Percentiles rank a stretch among this genome's conserved stretches.
phyloP scores from a whole-genome alignment of 2,888 invertebrate genomes.

The Exocentrus adspersus region DNA sequence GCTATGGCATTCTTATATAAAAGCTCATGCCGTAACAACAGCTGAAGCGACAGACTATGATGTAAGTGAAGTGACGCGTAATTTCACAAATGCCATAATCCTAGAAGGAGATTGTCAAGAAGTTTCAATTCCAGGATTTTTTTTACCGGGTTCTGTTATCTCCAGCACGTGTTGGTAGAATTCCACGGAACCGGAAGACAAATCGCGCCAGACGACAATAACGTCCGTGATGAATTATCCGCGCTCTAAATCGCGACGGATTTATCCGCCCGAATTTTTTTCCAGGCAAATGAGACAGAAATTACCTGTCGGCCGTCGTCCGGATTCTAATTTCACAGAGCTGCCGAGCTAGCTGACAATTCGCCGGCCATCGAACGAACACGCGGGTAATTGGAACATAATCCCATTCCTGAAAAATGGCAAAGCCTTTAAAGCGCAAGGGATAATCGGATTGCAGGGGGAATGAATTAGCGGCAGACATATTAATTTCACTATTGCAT shows the following conservation, averaged over 20 bases:
- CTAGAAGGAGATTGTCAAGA: no score
- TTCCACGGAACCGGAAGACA: neutral
- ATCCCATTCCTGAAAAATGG: neutral
- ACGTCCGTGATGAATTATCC: constrained; percentile 14
- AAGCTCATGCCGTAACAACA: no score
- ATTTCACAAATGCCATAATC: no score
- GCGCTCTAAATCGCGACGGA: neutral
- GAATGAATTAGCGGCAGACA: neutral
- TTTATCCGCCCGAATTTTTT: neutral
- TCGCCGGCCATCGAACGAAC: neutral
- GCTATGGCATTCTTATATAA: no score
- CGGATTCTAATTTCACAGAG: constrained; percentile 3
- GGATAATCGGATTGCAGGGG: neutral
- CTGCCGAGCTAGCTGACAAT: neutral
- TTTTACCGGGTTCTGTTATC: no score
- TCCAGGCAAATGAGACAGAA: constrained; percentile 5
- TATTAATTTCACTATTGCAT: no score
- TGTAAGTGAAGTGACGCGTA: no score
- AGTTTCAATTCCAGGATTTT: no score
- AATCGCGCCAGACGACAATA: neutral
- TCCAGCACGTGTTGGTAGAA: no score
- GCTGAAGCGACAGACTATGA: no score
- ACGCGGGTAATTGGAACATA: constrained; percentile 4
- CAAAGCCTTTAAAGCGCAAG: neutral
- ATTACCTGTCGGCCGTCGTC: constrained; percentile 8